Evolutionary conservation across 1,140 invertebrate species (phyloP).

Genomic region (Tribolium madens): DNA sequence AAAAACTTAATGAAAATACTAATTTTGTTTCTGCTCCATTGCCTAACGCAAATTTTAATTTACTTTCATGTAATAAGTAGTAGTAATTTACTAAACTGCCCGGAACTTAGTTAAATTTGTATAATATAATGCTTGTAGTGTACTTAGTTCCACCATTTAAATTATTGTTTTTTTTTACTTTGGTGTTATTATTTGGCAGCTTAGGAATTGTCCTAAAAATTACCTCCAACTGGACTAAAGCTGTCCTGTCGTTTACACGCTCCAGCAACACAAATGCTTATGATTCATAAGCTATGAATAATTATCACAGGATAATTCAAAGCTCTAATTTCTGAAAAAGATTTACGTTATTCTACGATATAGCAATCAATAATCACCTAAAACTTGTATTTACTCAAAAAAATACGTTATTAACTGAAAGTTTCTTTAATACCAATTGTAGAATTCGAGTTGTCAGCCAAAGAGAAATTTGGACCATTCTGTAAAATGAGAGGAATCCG

Average conservation of each 20-base stretch:
- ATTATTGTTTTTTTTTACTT: not conserved
- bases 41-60: conserved; percentile 13
- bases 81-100: conserved; percentile 27
- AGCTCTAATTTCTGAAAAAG: not conserved
- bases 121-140: not conserved
- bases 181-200: not conserved
- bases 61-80: conserved; percentile 30
- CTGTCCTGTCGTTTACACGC: conserved; percentile 16
- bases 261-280: conserved; percentile 3
- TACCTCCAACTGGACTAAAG: conserved; percentile 3
- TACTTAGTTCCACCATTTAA: not conserved
- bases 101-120: conserved; percentile 3
- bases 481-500: not conserved
- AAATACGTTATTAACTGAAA: too few species aligned
- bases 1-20: too few species aligned
- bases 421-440: not conserved
- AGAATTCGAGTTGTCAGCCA: not conserved
- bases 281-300: conserved; percentile 34
- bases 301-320: not conserved
- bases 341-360: not conserved
- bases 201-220: not conserved
- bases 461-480: not conserved
- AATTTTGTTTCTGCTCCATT: too few species aligned
- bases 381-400: too few species aligned
- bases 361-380: not conserved